phyloP scores from a whole-genome alignment of 2,797 vertebrate genomes.

The Rhabdomys pumilio region DNA sequence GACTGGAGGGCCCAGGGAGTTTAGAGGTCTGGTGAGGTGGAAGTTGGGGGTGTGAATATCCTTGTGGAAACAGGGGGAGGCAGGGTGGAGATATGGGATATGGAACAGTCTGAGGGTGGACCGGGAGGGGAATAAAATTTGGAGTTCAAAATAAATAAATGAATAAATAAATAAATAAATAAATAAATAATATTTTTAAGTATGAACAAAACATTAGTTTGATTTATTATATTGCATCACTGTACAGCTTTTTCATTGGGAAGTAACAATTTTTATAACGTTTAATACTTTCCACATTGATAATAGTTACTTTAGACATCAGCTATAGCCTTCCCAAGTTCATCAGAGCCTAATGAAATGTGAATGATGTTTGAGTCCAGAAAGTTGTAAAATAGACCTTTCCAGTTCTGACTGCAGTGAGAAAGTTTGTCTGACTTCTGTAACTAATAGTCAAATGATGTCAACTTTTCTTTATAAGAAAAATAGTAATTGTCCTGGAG shows the following conservation, averaged over 20 bases:
- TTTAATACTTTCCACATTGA: slow-evolving; percentile 1
- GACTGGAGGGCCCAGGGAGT: no score
- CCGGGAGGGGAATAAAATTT: no score
- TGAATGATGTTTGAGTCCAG: not conserved
- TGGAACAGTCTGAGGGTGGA: no score
- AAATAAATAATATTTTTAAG: no score
- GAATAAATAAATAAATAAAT: no score
- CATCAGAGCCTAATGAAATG: not conserved
- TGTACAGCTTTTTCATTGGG: not conserved
- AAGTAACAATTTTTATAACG: slow-evolving; percentile 1
- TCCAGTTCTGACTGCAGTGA: not conserved
- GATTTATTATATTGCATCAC: not conserved
- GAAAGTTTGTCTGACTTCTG: not conserved
- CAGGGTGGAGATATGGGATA: no score
- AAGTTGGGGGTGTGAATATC: no score
- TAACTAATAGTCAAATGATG: not conserved
- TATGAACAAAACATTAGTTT: slow-evolving; percentile 8
- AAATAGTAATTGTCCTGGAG: slow-evolving; percentile 23
- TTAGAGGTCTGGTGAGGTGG: no score
- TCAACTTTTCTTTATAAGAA: slow-evolving; percentile 25
- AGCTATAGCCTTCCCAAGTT: not conserved
- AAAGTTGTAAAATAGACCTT: slow-evolving; percentile 24
- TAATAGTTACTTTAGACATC: not conserved
- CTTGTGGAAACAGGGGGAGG: no score
- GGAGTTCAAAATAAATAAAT: no score